Percentiles rank a stretch among this genome's conserved stretches.
These are phyloP conservation scores for Lottia gigantea DNA, from an alignment of 2,888 invertebrate species.

Conservation along the genomic window DNA sequence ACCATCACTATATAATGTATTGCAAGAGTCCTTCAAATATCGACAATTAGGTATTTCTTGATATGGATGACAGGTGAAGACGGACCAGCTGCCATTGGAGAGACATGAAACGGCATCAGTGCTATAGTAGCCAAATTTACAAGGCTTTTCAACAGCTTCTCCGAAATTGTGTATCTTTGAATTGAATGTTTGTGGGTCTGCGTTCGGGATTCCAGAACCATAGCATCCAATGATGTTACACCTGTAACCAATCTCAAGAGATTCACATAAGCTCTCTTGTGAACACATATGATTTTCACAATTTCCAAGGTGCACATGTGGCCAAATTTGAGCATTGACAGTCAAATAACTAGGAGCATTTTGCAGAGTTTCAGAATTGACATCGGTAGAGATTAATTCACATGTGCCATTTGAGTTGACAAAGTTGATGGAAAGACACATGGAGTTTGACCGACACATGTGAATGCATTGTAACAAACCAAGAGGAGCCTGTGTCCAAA, in stretches of 20 bases:
- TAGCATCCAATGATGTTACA: not conserved
- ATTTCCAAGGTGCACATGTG: not conserved
- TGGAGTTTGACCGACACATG: not conserved
- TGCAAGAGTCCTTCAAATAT: not conserved
- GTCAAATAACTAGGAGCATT: not conserved
- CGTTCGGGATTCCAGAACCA: not conserved
- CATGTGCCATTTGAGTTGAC: not conserved
- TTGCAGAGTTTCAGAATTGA: not conserved
- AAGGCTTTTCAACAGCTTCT: not conserved
- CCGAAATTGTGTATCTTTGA: not conserved
- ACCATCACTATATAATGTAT: not conserved
- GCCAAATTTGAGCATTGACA: not conserved
- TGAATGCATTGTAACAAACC: not conserved
- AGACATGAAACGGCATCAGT: not conserved
- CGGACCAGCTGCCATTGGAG: not conserved
- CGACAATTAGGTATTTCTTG: not conserved
- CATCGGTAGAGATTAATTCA: not conserved
- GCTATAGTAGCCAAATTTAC: not conserved
- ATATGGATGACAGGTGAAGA: not conserved
- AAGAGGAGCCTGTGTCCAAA: not conserved
- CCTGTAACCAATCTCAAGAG: not conserved
- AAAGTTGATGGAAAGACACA: not conserved
- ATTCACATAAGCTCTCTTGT: not conserved
- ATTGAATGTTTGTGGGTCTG: not conserved
- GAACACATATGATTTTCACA: constrained; percentile 2